Conservation (phyloP, 2,797 vertebrate species). For the Oceanodroma leucorhoa region DNA sequence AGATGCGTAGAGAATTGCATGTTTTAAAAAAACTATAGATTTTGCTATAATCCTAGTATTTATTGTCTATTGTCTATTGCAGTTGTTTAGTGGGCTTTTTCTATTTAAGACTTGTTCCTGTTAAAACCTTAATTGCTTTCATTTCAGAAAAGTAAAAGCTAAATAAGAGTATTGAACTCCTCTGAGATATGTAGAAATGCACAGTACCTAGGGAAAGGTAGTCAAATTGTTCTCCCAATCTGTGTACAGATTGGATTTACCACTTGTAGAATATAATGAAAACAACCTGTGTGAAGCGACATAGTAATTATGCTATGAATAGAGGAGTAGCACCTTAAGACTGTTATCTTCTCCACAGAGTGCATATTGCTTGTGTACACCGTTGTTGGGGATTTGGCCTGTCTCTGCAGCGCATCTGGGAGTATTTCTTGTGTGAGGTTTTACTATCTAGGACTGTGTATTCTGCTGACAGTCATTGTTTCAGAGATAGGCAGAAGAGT, state of each 20-base stretch:
- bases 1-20: not conserved
- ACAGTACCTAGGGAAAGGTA: not conserved
- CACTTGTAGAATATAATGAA: not conserved
- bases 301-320: not conserved
- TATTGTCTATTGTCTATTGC: not conserved
- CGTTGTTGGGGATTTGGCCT: not conserved
- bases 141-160: not conserved
- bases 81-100: not conserved
- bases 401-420: not conserved
- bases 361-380: not conserved
- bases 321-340: not conserved
- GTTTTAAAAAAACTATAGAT: not conserved
- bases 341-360: not conserved
- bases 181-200: not conserved
- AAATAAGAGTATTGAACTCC: not conserved
- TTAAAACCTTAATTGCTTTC: not conserved
- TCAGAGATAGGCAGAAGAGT: not conserved
- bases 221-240: not conserved
- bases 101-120: not conserved
- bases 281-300: not conserved
- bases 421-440: not conserved
- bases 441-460: not conserved
- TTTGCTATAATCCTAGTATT: not conserved
- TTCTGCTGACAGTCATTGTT: not conserved
- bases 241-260: not conserved